phyloP scores from a whole-genome alignment of 2,888 invertebrate species.

The Bombylius major region DNA sequence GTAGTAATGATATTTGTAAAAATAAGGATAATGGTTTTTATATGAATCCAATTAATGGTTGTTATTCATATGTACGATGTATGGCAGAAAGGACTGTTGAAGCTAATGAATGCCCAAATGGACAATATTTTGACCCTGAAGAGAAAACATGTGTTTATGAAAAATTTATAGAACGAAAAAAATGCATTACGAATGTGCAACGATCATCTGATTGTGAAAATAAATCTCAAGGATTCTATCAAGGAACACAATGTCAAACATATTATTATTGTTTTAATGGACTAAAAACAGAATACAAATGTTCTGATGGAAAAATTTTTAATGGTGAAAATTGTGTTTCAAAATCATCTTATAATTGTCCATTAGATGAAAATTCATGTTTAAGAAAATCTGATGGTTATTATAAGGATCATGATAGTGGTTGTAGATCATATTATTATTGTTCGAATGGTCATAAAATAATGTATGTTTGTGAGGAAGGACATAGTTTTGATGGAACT shows the following conservation, averaged over 20 bases:
- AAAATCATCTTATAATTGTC: constrained; percentile 36
- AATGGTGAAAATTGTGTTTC: constrained; percentile 46
- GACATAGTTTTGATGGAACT: constrained; percentile 41
- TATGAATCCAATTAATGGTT: constrained; percentile 26
- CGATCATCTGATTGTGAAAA: constrained; percentile 21
- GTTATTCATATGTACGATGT: constrained; percentile 29
- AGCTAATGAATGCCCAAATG: constrained; percentile 21
- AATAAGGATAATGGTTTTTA: constrained; percentile 41
- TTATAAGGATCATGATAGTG: constrained; percentile 37
- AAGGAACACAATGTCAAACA: constrained; percentile 39
- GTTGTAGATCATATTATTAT: constrained; percentile 47
- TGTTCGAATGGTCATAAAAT: constrained; percentile 44
- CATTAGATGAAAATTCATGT: constrained; percentile 42
- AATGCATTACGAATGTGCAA: constrained; percentile 17
- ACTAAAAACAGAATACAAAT: constrained; percentile 39
- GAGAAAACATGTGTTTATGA: constrained; percentile 20
- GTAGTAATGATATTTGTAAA: constrained; percentile 31
- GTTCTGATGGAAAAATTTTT: constrained; percentile 40
- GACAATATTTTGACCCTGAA: constrained; percentile 27
- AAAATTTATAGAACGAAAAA: constrained; percentile 17
- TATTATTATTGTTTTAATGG: constrained; percentile 48
- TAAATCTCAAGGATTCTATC: constrained; percentile 31
- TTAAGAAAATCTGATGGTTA: constrained; percentile 42
- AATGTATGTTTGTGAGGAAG: constrained; percentile 44
- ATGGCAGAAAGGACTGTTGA: constrained; percentile 20